phyloP scores from a whole-genome alignment of 2,888 invertebrate genomes.

The Stictocephala bisonia region DNA sequence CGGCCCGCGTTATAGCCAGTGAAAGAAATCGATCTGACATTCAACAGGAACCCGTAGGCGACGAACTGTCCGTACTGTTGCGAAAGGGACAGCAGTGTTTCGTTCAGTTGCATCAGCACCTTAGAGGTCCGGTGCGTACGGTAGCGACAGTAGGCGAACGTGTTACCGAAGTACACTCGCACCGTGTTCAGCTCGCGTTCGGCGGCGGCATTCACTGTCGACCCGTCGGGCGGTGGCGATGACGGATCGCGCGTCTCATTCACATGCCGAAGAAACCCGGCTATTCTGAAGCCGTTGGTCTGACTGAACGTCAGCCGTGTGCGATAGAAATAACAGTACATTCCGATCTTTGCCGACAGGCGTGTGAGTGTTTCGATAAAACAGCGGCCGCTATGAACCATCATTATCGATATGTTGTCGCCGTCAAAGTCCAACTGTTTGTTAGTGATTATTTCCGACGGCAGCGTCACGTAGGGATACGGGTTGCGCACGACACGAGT shows the following conservation, averaged over 20 bases:
- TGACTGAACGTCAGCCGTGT: conserved; percentile 12
- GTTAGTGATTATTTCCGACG: conserved; percentile 1
- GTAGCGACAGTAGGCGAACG: not conserved
- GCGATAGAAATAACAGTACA: not conserved
- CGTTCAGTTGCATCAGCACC: not conserved
- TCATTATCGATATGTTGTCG: not conserved
- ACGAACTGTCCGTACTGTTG: not conserved
- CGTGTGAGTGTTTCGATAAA: not conserved
- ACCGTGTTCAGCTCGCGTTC: not conserved
- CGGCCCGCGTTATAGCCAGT: not conserved
- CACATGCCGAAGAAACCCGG: not conserved
- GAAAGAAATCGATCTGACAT: not conserved
- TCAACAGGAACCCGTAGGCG: not conserved
- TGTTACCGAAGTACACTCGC: not conserved
- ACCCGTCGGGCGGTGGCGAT: not conserved
- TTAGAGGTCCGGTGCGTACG: not conserved
- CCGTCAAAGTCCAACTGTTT: conserved; percentile 28
- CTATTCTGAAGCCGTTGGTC: not conserved
- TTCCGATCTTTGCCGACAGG: not conserved
- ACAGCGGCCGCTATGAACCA: not conserved
- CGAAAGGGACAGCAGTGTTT: not conserved
- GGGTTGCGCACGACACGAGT: not conserved
- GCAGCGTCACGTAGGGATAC: not conserved
- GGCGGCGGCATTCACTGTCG: no score
- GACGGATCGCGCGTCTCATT: not conserved